These are phyloP conservation scores for Melipona beecheii DNA, from an alignment of 2,888 invertebrate genomes.

Conservation along the genomic window DNA sequence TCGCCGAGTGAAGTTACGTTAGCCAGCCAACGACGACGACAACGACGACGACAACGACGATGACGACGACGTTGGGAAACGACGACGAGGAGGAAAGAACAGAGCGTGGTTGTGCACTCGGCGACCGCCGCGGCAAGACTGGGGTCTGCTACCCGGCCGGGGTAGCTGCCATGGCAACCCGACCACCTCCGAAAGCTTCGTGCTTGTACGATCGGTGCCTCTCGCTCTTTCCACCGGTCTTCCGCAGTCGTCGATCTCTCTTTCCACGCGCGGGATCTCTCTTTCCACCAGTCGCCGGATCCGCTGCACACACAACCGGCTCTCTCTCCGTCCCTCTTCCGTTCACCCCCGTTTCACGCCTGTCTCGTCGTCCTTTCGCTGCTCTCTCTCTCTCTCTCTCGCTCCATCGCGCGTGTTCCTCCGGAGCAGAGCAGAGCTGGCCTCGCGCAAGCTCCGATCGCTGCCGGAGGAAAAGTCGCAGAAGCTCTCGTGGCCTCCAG, in stretches of 20 bases:
- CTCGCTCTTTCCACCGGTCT: conserved; percentile 40
- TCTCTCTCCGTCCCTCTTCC: neutral
- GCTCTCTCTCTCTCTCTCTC: conserved; percentile 74
- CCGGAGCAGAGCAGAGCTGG: conserved; percentile 39
- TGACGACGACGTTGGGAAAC: neutral
- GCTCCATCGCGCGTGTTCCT: conserved; percentile 46
- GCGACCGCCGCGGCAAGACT: conserved; percentile 82
- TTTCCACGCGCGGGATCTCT: conserved; percentile 19
- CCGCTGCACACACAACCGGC: conserved; percentile 21
- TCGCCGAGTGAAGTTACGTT: too few relatives aligned
- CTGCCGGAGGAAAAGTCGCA: conserved; percentile 76
- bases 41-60: too few relatives aligned
- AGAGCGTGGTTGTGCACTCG: conserved; percentile 74
- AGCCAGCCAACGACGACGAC: too few relatives aligned
- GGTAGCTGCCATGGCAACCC: conserved; percentile 83
- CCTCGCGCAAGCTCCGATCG: conserved; percentile 66
- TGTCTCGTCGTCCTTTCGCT: neutral
- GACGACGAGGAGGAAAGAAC: conserved; percentile 36
- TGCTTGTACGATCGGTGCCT: conserved; percentile 52
- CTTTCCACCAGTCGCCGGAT: conserved; percentile 11
- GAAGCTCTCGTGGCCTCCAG: conserved; percentile 72
- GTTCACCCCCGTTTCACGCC: neutral
- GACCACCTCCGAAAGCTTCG: conserved; percentile 75
- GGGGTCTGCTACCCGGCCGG: conserved; percentile 82
- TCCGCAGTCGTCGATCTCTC: conserved; percentile 58